Percentiles rank a stretch among this genome's conserved stretches.
Conservation (phyloP, 2,888 invertebrate species). For the Xestobium rufovillosum region DNA sequence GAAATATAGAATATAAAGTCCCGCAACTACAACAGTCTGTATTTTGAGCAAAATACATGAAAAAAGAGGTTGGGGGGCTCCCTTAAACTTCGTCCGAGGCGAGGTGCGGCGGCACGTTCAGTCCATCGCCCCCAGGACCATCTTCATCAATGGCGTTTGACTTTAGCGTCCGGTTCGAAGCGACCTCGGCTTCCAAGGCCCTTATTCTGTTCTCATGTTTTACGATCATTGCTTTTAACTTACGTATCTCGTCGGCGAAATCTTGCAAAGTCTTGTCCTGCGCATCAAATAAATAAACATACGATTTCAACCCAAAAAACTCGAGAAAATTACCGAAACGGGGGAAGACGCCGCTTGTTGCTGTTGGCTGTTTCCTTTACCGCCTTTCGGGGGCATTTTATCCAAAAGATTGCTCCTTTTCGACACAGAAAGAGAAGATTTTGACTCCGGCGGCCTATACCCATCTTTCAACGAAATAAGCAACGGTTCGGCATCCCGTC, state of each 20-base stretch:
- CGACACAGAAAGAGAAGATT: slow-evolving; percentile 62
- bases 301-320: neutral
- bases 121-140: slow-evolving; percentile 40
- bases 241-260: slow-evolving; percentile 81
- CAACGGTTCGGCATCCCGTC: slow-evolving; percentile 84
- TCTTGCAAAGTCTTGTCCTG: slow-evolving; percentile 73
- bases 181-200: slow-evolving; percentile 62
- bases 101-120: slow-evolving; percentile 39
- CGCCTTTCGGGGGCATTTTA: slow-evolving; percentile 50
- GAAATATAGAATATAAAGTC: no score
- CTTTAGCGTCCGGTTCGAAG: slow-evolving; percentile 31
- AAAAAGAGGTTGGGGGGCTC: no score
- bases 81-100: slow-evolving; percentile 56
- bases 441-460: slow-evolving; percentile 59
- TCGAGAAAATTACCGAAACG: slow-evolving; percentile 38
- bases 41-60: no score
- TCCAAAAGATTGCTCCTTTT: slow-evolving; percentile 76
- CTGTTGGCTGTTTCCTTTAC: slow-evolving; percentile 22
- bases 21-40: no score
- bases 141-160: slow-evolving; percentile 35
- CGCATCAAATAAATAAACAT: no score
- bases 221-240: slow-evolving; percentile 87
- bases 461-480: slow-evolving; percentile 86
- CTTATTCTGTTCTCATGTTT: slow-evolving; percentile 86
- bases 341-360: slow-evolving; percentile 26